Conservation (phyloP, 2,888 invertebrate genomes). For the Heliconius ethilla region DNA sequence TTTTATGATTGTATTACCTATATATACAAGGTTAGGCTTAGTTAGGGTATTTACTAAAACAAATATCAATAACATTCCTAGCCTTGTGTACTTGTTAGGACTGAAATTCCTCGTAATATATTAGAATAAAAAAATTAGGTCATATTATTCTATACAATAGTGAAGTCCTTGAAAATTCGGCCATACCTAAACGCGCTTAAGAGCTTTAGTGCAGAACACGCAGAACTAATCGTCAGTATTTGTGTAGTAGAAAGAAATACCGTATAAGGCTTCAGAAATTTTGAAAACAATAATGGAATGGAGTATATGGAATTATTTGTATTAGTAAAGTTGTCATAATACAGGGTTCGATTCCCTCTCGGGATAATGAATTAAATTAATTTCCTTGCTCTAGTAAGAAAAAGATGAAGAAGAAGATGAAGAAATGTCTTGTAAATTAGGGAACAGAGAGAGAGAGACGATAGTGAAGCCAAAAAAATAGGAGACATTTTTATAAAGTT, state of each 20-base stretch:
- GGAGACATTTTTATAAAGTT: too few relatives aligned
- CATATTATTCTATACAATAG: conserved; percentile 1
- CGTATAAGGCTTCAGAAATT: too few relatives aligned
- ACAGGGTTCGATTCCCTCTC: not conserved
- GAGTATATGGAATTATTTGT: not conserved
- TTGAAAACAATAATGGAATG: not conserved
- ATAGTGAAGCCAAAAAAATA: too few relatives aligned
- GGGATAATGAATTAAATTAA: too few relatives aligned
- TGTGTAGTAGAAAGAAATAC: not conserved
- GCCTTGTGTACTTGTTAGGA: not conserved
- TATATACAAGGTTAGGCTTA: too few relatives aligned
- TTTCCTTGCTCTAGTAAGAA: too few relatives aligned
- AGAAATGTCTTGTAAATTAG: too few relatives aligned
- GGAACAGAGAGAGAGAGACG: too few relatives aligned
- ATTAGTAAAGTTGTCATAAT: not conserved
- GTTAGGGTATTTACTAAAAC: not conserved
- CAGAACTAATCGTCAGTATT: not conserved
- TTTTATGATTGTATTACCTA: too few relatives aligned
- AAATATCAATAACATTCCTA: not conserved
- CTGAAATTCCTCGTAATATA: not conserved
- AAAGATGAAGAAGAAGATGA: too few relatives aligned
- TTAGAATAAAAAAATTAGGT: not conserved
- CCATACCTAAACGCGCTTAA: conserved; percentile 5
- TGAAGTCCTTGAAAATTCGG: conserved; percentile 7
- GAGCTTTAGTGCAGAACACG: conserved; percentile 13